These are phyloP conservation scores for Phyllostomus hastatus DNA, from an alignment of 2,113 vertebrate genomes.

Conservation along the genomic window DNA sequence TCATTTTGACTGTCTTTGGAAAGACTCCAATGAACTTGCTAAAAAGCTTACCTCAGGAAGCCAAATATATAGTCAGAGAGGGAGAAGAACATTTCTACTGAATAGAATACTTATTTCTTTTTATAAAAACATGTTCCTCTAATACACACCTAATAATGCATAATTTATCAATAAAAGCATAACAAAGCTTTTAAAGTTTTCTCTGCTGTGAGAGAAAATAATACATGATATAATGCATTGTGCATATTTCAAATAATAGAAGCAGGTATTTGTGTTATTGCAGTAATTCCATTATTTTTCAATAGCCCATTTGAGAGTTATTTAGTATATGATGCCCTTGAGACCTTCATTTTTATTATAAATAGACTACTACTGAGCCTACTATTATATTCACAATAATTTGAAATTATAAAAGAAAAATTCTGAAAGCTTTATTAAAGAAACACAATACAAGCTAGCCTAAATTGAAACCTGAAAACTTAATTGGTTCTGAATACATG, in stretches of 20 bases:
- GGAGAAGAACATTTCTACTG: neutral
- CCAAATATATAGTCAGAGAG: neutral
- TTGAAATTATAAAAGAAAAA: slow-evolving; percentile 49
- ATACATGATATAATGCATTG: neutral
- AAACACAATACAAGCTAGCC: neutral
- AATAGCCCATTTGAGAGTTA: slow-evolving; percentile 13
- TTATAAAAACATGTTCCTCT: neutral
- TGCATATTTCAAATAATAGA: slow-evolving; percentile 42
- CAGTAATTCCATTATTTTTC: slow-evolving; percentile 49
- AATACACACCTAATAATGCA: slow-evolving; percentile 22
- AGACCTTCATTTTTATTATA: slow-evolving; percentile 32
- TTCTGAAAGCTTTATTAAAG: slow-evolving; percentile 39
- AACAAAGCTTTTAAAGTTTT: slow-evolving; percentile 16
- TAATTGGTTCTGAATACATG: neutral
- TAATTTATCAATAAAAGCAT: slow-evolving; percentile 4
- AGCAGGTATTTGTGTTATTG: slow-evolving; percentile 19
- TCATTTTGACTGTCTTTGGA: slow-evolving; percentile 27
- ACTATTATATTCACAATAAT: slow-evolving; percentile 29
- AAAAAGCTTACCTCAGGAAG: slow-evolving; percentile 10
- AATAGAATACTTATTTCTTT: slow-evolving; percentile 35
- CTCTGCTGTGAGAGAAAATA: slow-evolving; percentile 27
- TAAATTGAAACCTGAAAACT: neutral
- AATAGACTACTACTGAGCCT: neutral
- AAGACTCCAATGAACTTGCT: slow-evolving; percentile 26
- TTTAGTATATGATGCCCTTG: neutral